Evolutionary conservation across 2,113 vertebrate genomes (phyloP), one percentile per base, ranked within the genome.

Genomic region (Amphiprion percula): DNA sequence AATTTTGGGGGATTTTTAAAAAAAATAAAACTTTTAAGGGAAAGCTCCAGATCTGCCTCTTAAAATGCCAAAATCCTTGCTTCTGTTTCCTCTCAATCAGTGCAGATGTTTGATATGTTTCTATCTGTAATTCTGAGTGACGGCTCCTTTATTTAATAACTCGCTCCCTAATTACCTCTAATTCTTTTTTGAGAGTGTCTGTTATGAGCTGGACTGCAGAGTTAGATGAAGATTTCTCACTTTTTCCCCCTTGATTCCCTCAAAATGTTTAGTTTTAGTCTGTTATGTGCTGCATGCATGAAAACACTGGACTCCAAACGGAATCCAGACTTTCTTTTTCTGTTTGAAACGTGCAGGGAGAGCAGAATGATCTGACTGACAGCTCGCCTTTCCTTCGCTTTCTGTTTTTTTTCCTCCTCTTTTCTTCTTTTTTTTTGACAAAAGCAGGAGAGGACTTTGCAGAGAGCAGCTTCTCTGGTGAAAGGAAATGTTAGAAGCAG

Each of bases 401-500:
- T 63, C 77, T 15, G n/a, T 21, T 49, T 70, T 1, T 66, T 9
- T 53, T 59, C 67, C 21, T 30, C 46, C 44, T 77, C 62, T 64
- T 17, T 37, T 47, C 30, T 21, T 21, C 21, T 21, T 21, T 21
- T 21, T 21, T 21, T 21, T 21, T 62, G 77, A 90, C 88, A 91
- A 89, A 90, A 62, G 74, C 84, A 50, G 55, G 2, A 12, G 70
- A 86, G 72, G 82, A 79, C 71, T 77, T 77, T 76, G 71, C 68
- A 61, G 65, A 81, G 80, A 59, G 78, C 53, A 71, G 78, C 75
- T 84, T 80, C 70, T 84, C 72, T 85, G 85, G 80, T 82, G 74
- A 87, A 85, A 90, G 87, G 75, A 85, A 92, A 90, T 77, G 68
- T 82, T 11, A 74, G 64, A 77, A 66, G 81, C 26, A 58, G 41